Percentiles rank a stretch among this genome's conserved stretches.
Conservation (phyloP, 2,797 vertebrate genomes). For the Cephalopachus bancanus region DNA sequence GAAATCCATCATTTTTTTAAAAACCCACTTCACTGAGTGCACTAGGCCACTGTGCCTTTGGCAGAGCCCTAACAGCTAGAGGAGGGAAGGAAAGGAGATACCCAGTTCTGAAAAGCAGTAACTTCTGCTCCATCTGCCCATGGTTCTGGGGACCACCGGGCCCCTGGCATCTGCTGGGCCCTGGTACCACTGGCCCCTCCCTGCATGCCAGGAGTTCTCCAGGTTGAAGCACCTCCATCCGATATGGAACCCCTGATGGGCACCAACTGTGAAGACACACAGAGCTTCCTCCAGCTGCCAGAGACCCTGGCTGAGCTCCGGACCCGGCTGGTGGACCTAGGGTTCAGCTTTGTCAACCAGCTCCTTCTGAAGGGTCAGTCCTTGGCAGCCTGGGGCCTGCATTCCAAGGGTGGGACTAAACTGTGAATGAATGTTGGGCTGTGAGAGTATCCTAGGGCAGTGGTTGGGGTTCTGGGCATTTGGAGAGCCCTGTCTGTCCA, state of each 20-base stretch:
- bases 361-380: slow-evolving; percentile 76
- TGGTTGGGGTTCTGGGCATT: neutral
- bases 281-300: slow-evolving; percentile 68
- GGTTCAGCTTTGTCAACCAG: slow-evolving; percentile 75
- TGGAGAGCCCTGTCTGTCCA: neutral
- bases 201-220: slow-evolving; percentile 57
- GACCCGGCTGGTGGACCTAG: slow-evolving; percentile 57
- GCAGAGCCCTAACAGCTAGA: neutral
- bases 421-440: neutral
- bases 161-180: neutral
- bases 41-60: neutral
- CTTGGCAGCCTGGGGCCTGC: neutral
- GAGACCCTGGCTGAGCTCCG: slow-evolving; percentile 53
- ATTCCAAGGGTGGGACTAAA: neutral
- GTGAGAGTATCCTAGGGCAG: neutral
- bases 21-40: neutral
- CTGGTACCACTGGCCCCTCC: neutral
- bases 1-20: neutral
- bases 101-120: neutral
- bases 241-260: slow-evolving; percentile 60
- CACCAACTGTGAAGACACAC: slow-evolving; percentile 34
- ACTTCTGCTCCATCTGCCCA: neutral
- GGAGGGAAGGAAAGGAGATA: neutral
- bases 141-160: neutral
- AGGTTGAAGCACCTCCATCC: slow-evolving; percentile 64